Conservation (phyloP, 2,113 vertebrate species). For the Xerus inauris region DNA sequence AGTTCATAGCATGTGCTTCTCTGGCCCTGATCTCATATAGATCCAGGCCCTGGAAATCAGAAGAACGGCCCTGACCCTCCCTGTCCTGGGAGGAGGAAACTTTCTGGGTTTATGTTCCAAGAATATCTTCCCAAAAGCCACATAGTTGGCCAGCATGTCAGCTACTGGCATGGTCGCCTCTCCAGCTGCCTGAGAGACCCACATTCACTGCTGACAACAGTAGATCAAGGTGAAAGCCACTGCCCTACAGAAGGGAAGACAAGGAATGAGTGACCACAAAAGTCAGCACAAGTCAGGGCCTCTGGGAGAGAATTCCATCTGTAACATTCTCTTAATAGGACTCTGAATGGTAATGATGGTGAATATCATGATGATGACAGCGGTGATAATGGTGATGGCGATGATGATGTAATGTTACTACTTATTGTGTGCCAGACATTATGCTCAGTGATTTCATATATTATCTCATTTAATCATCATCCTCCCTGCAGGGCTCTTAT, state of each 20-base stretch:
- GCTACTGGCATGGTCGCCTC: neutral
- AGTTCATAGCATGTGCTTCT: neutral
- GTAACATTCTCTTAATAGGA: neutral
- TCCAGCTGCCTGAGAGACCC: slow-evolving; percentile 45
- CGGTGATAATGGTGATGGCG: neutral
- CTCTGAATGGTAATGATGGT: neutral
- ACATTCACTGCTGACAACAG: slow-evolving; percentile 54
- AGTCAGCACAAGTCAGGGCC: neutral
- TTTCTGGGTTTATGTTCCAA: neutral
- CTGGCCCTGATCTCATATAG: neutral
- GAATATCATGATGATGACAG: neutral
- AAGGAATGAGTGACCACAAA: slow-evolving; percentile 50
- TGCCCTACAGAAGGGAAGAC: neutral
- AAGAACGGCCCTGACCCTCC: neutral
- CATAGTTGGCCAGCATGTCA: slow-evolving; percentile 51
- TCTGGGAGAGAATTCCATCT: slow-evolving; percentile 22
- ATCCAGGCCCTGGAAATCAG: neutral
- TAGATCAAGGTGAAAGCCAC: slow-evolving; percentile 56
- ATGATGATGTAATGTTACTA: neutral
- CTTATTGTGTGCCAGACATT: slow-evolving; percentile 3
- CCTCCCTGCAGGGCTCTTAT: neutral
- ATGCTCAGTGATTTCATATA: neutral
- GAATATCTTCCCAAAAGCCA: slow-evolving; percentile 56
- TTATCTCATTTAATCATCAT: slow-evolving; percentile 2
- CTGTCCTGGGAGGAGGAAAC: neutral